Percentiles rank a stretch among this genome's conserved stretches.
These are phyloP conservation scores for Philereme transversata DNA, from an alignment of 2,888 invertebrate genomes.

Conservation along the genomic window DNA sequence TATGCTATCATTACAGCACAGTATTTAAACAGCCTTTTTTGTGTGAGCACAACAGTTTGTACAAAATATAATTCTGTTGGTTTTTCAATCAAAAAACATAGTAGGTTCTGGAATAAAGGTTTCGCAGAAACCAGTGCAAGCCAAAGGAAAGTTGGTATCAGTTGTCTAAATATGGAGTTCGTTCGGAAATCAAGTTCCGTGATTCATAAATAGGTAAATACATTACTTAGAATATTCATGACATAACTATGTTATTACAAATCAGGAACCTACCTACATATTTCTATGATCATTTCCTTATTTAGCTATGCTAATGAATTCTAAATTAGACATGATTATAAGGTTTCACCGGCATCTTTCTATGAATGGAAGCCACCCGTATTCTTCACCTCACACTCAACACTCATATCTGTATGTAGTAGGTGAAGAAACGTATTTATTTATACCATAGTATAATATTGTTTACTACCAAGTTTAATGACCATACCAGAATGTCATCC, in stretches of 20 bases:
- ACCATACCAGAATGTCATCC: slow-evolving; percentile 37
- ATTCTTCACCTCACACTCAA: neutral
- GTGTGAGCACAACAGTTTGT: too few relatives aligned
- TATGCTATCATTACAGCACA: too few relatives aligned
- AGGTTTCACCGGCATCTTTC: slow-evolving; percentile 1
- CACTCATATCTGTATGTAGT: slow-evolving; percentile 9
- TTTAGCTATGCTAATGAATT: slow-evolving; percentile 25
- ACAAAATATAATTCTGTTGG: too few relatives aligned
- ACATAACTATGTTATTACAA: slow-evolving; percentile 32
- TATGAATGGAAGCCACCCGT: neutral
- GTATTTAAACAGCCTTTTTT: too few relatives aligned
- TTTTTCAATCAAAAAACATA: too few relatives aligned
- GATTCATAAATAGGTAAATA: slow-evolving; percentile 28
- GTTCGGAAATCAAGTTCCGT: slow-evolving; percentile 22
- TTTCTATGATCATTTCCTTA: slow-evolving; percentile 24
- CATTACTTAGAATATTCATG: slow-evolving; percentile 30
- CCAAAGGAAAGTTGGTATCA: too few relatives aligned
- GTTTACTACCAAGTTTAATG: slow-evolving; percentile 42
- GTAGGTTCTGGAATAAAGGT: too few relatives aligned
- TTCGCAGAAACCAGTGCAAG: too few relatives aligned
- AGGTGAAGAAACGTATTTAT: slow-evolving; percentile 17
- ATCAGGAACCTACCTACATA: neutral
- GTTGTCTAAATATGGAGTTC: slow-evolving; percentile 19
- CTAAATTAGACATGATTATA: slow-evolving; percentile 12
- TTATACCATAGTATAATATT: slow-evolving; percentile 23